These are phyloP conservation scores for Anabacerthia variegaticeps DNA, from an alignment of 2,797 vertebrate genomes.

Conservation along the genomic window DNA sequence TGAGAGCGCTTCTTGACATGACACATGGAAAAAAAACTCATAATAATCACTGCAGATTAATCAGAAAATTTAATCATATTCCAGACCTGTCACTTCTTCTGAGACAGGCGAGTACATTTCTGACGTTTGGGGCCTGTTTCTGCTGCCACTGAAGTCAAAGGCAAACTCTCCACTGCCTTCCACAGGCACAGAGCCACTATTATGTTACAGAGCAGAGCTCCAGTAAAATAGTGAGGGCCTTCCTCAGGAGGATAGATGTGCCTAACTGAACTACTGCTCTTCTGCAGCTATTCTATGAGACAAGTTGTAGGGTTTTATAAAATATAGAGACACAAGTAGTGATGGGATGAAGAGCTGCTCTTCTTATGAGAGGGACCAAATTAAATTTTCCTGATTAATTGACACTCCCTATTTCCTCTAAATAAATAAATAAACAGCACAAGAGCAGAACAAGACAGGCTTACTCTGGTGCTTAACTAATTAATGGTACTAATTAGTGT, in stretches of 20 bases:
- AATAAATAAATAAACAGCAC: conserved; percentile 41
- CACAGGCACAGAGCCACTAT: neutral
- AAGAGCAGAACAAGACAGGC: conserved; percentile 8
- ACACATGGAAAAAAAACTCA: neutral
- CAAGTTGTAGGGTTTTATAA: neutral
- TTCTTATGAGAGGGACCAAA: neutral
- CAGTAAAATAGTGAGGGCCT: neutral
- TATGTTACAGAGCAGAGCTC: neutral
- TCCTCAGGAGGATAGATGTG: neutral
- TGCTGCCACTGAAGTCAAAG: neutral
- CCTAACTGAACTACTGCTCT: neutral
- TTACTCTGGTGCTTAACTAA: conserved; percentile 48
- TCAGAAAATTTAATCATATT: neutral
- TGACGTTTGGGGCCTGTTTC: neutral
- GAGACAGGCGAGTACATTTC: neutral
- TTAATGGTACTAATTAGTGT: conserved; percentile 59
- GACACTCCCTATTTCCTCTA: neutral
- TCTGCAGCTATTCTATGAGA: neutral
- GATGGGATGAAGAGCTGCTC: neutral
- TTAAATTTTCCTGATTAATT: conserved; percentile 22
- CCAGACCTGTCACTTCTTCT: neutral
- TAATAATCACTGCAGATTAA: neutral
- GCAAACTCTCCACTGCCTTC: neutral
- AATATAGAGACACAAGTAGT: neutral
- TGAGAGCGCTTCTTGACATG: neutral